These are phyloP conservation scores for Macrotus californicus DNA, from an alignment of 2,113 vertebrate species.

Conservation along the genomic window DNA sequence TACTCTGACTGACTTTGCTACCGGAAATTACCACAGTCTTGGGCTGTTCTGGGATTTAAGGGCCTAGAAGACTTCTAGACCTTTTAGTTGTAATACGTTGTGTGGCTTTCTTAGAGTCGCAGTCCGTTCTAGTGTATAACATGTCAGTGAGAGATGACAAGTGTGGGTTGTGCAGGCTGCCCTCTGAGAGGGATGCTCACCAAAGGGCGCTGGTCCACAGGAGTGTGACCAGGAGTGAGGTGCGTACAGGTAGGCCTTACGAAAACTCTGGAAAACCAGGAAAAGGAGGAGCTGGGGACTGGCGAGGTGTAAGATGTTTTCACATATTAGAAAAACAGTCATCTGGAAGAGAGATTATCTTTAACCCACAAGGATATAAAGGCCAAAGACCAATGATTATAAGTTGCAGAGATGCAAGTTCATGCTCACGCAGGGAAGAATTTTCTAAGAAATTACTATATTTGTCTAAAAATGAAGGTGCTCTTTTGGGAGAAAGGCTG, in stretches of 20 bases:
- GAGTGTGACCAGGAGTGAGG: not conserved
- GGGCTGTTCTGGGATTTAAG: not conserved
- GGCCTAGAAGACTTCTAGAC: not conserved
- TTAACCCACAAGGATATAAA: not conserved
- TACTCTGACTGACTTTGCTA: not conserved
- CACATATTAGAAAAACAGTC: not conserved
- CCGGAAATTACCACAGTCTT: not conserved
- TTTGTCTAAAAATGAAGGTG: not conserved
- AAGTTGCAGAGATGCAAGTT: not conserved
- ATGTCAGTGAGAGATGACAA: not conserved
- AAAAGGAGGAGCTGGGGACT: not conserved
- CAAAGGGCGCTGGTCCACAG: not conserved
- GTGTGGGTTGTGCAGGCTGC: not conserved
- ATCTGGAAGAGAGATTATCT: not conserved
- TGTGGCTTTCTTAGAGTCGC: not conserved
- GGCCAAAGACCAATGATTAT: not conserved
- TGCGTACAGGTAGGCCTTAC: not conserved
- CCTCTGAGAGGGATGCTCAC: not conserved
- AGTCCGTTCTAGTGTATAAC: not conserved
- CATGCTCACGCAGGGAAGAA: not conserved
- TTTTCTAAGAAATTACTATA: not conserved
- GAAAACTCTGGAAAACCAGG: not conserved
- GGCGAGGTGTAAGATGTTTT: not conserved
- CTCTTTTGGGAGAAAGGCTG: not conserved
- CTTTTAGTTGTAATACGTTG: not conserved